Percentiles rank a stretch among this genome's conserved stretches.
Conservation (phyloP, 2,888 invertebrate species). For the Xestia ashworthii region DNA sequence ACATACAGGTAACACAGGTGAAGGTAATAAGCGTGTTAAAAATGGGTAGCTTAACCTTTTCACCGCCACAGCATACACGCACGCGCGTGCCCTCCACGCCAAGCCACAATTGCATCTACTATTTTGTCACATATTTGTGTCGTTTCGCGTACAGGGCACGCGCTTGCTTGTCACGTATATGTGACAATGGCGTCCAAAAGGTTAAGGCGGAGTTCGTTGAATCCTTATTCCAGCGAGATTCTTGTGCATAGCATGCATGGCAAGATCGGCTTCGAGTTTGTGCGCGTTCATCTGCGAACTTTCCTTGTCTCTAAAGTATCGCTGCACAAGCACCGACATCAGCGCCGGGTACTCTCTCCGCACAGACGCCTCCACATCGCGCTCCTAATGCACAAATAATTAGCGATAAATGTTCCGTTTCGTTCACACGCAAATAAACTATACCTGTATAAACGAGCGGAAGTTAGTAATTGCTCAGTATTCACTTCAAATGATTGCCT, state of each 20-base stretch:
- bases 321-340: slow-evolving; percentile 91
- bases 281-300: slow-evolving; percentile 60
- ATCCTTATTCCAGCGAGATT: slow-evolving; percentile 80
- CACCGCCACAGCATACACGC: too few relatives aligned
- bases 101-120: too few relatives aligned
- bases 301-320: slow-evolving; percentile 90
- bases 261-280: slow-evolving; percentile 82
- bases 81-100: too few relatives aligned
- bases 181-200: too few relatives aligned
- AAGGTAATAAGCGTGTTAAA: neutral
- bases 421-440: slow-evolving; percentile 44
- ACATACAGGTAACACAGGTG: neutral
- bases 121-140: too few relatives aligned
- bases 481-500: slow-evolving; percentile 37
- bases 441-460: slow-evolving; percentile 19
- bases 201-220: neutral
- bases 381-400: slow-evolving; percentile 76
- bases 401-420: slow-evolving; percentile 42
- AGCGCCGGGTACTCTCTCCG: slow-evolving; percentile 88
- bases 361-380: slow-evolving; percentile 79
- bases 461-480: slow-evolving; percentile 39
- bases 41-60: neutral
- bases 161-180: too few relatives aligned
- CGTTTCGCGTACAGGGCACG: too few relatives aligned
- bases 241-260: slow-evolving; percentile 77